These are phyloP conservation scores for Caenorhabditis imperialis DNA, from an alignment of 2,888 invertebrate species.

Conservation along the genomic window DNA sequence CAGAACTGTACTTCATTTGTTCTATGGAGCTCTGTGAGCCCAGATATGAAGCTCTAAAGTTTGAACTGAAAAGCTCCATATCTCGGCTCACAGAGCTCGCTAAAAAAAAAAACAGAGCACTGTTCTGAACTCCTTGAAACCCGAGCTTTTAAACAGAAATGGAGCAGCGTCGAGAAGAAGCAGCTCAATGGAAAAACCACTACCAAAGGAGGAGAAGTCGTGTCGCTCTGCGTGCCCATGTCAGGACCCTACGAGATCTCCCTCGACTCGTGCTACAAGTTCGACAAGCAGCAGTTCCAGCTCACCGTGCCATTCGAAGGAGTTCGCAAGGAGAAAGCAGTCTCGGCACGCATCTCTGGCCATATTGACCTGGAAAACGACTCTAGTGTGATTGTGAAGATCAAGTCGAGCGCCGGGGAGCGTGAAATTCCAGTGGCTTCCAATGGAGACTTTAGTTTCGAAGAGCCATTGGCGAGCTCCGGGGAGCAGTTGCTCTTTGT, in stretches of 20 bases:
- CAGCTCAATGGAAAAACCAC: conserved; percentile 55
- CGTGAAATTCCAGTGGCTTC: conserved; percentile 48
- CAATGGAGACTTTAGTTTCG: conserved; percentile 60
- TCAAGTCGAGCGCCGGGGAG: conserved; percentile 55
- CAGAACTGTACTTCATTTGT: no score
- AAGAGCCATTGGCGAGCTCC: conserved; percentile 50
- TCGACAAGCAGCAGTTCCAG: conserved; percentile 53
- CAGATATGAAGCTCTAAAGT: no score
- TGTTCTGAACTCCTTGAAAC: no score
- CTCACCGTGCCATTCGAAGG: conserved; percentile 56
- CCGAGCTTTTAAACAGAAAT: no score
- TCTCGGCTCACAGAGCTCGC: no score
- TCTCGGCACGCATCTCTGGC: conserved; percentile 50
- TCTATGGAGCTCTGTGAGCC: no score
- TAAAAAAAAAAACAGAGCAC: no score
- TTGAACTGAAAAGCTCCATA: no score
- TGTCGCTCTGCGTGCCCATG: conserved; percentile 62
- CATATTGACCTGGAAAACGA: conserved; percentile 47
- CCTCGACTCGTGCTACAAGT: conserved; percentile 62
- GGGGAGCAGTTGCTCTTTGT: conserved; percentile 53
- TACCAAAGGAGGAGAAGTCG: conserved; percentile 48
- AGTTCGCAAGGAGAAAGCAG: conserved; percentile 44
- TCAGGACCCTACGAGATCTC: conserved; percentile 57
- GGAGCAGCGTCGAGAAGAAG: conserved; percentile 56
- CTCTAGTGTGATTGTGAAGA: conserved; percentile 15